Conservation (phyloP, 92 coral and sea anemone species). For the Anthopleura xanthogrammica region DNA sequence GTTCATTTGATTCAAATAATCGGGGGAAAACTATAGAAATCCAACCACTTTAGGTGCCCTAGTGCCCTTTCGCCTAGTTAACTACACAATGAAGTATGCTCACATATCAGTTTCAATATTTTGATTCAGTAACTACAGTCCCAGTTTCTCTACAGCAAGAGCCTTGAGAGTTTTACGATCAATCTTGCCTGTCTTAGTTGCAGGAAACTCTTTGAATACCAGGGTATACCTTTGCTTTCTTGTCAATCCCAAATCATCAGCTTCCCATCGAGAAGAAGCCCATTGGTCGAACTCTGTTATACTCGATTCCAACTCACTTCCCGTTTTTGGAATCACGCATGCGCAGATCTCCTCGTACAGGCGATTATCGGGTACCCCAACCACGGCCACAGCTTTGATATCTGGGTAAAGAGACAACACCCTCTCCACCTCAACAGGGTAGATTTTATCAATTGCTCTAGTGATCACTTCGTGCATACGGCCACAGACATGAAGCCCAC, state of each 20-base stretch:
- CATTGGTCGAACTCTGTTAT: constrained; percentile 28
- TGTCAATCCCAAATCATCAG: constrained; percentile 29
- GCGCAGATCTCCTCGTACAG: constrained; percentile 47
- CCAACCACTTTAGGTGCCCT: too few relatives aligned
- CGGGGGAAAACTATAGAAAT: too few relatives aligned
- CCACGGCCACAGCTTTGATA: constrained; percentile 22
- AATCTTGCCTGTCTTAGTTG: constrained; percentile 29
- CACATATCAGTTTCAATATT: background rate
- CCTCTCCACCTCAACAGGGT: constrained; percentile 27
- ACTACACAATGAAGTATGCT: background rate
- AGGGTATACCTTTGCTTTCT: constrained; percentile 26
- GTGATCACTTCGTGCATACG: constrained; percentile 25
- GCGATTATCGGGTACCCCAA: constrained; percentile 35
- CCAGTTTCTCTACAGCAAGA: constrained; percentile 29
- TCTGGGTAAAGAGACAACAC: constrained; percentile 19
- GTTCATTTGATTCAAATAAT: too few relatives aligned
- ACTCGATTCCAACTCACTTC: constrained; percentile 8
- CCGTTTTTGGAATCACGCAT: constrained; percentile 39
- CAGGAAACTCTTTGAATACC: constrained; percentile 31
- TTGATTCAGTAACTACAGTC: background rate
- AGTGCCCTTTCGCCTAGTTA: background rate
- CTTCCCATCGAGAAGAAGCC: constrained; percentile 19
- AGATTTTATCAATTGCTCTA: constrained; percentile 28
- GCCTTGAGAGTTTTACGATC: constrained; percentile 33
- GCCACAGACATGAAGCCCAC: constrained; percentile 25